Evolutionary conservation across 2,888 invertebrate genomes (phyloP).

Genomic region (Aphidoletes aphidimyza): DNA sequence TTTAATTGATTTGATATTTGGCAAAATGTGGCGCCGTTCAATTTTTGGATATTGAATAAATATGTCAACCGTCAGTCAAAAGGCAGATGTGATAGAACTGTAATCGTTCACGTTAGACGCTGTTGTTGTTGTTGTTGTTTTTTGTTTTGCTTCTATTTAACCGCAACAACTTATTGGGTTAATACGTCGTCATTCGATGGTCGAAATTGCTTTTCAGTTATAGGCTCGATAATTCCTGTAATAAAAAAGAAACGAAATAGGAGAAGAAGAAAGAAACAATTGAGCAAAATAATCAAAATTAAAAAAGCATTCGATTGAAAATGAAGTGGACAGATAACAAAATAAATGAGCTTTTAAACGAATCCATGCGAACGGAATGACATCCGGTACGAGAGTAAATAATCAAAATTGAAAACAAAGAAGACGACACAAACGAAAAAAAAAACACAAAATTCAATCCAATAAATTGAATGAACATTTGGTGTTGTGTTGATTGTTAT

Average conservation of each 20-base stretch:
- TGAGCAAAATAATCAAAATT: not conserved
- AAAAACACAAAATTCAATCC: not conserved
- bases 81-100: too few species aligned
- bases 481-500: conserved; percentile 23
- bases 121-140: not conserved
- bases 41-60: too few species aligned
- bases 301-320: too few species aligned
- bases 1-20: too few species aligned
- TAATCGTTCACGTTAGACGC: too few species aligned
- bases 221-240: not conserved
- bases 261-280: too few species aligned
- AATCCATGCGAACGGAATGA: conserved; percentile 37
- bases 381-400: too few species aligned
- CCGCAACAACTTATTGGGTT: not conserved
- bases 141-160: not conserved
- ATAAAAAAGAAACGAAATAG: not conserved
- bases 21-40: too few species aligned
- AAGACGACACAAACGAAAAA: not conserved
- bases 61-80: too few species aligned
- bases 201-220: not conserved
- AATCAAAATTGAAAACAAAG: conserved; percentile 47
- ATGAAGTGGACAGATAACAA: not conserved
- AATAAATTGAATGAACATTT: not conserved
- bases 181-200: not conserved
- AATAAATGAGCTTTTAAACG: not conserved